Evolutionary conservation across 1,140 invertebrate genomes (phyloP).

Genomic region (Capitella teleta): DNA sequence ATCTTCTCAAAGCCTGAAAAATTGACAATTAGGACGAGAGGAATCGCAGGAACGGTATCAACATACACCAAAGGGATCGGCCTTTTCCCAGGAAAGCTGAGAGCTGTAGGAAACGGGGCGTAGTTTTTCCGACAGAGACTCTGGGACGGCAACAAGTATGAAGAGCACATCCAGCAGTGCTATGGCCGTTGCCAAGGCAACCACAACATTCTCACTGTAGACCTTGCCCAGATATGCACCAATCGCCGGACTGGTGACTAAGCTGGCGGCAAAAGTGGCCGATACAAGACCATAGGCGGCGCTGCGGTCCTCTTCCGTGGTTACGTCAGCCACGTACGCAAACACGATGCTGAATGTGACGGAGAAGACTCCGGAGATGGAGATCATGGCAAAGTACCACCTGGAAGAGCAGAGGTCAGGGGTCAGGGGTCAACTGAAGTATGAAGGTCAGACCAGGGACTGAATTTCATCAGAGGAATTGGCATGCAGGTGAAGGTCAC

Average conservation of each 20-base stretch:
- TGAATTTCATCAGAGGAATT: constrained; percentile 96
- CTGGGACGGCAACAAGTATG: constrained; percentile 93
- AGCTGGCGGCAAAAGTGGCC: constrained; percentile 94
- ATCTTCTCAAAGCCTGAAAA: constrained; percentile 68
- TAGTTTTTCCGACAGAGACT: constrained; percentile 77
- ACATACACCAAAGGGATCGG: constrained; percentile 86
- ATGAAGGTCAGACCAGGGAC: constrained; percentile 63
- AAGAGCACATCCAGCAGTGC: constrained; percentile 95
- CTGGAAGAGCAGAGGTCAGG: constrained; percentile 34
- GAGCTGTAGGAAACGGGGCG: constrained; percentile 32
- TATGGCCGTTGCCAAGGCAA: constrained; percentile 84
- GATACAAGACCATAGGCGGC: constrained; percentile 94
- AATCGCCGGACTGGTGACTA: constrained; percentile 92
- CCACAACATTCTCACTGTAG: constrained; percentile 86
- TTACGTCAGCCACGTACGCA: constrained; percentile 99
- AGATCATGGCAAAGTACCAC: constrained; percentile 99
- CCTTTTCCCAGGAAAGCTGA: constrained; percentile 65
- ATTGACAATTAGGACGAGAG: constrained; percentile 1
- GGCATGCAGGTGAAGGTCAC: constrained; percentile 99
- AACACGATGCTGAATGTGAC: constrained; percentile 96
- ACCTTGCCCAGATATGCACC: constrained; percentile 82
- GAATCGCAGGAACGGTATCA: not conserved
- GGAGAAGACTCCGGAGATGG: constrained; percentile 94
- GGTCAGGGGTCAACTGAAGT: not conserved
- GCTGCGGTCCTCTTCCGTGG: constrained; percentile 87